These are phyloP conservation scores for Diorhabda sublineata DNA, from an alignment of 1,140 invertebrate genomes.

Conservation along the genomic window DNA sequence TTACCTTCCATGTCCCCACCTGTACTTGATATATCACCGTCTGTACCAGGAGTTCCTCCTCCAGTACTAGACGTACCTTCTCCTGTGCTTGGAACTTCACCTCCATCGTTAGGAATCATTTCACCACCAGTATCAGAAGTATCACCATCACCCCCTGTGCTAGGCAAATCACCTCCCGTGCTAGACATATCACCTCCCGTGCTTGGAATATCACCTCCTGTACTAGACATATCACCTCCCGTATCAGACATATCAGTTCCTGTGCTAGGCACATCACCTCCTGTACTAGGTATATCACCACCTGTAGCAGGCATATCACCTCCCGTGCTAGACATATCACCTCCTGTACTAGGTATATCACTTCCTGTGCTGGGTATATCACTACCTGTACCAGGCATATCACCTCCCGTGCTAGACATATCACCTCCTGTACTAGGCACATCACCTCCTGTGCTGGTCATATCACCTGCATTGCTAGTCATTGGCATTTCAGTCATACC, in stretches of 20 bases:
- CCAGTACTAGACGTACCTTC: background rate
- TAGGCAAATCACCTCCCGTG: slow-evolving; percentile 7
- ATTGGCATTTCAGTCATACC: slow-evolving; percentile 7
- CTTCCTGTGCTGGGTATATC: background rate
- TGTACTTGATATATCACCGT: background rate
- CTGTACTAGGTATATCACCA: background rate
- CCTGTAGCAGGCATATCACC: background rate
- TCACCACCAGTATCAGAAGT: slow-evolving; percentile 5
- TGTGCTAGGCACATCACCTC: background rate
- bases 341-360: background rate
- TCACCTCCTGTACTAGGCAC: slow-evolving; percentile 12
- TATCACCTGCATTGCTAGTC: slow-evolving; percentile 5
- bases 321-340: background rate
- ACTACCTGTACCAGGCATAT: slow-evolving; percentile 8
- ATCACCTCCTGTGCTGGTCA: slow-evolving; percentile 15
- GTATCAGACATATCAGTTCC: slow-evolving; percentile 5
- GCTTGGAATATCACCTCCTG: slow-evolving; percentile 7
- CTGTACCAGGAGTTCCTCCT: slow-evolving; percentile 4
- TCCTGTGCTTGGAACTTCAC: slow-evolving; percentile 6
- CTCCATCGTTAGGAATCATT: slow-evolving; percentile 5
- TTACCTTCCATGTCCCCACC: background rate
- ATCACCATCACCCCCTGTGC: slow-evolving; percentile 7
- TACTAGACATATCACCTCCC: slow-evolving; percentile 11
- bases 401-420: slow-evolving; percentile 2
- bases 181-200: slow-evolving; percentile 11